A percentile compares a stretch with the other conserved stretches of the same genome.
Evolutionary conservation across 2,113 vertebrate species (phyloP).

Genomic region (Eolophus roseicapilla): DNA sequence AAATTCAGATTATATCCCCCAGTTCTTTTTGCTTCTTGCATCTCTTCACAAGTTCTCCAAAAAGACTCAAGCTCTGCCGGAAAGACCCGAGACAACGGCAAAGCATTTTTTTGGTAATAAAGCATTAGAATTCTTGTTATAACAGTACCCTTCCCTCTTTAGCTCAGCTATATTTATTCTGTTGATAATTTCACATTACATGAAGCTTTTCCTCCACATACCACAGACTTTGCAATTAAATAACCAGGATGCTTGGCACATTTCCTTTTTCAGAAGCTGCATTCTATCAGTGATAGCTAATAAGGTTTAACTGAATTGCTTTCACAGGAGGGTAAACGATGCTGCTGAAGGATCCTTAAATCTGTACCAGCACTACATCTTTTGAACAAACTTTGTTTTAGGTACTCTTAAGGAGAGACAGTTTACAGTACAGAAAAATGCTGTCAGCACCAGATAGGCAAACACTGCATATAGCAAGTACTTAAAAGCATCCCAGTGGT

Average conservation of each 20-base stretch:
- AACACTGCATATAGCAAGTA: background rate
- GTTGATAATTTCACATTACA: background rate
- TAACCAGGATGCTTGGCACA: background rate
- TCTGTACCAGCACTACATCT: background rate
- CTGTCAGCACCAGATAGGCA: background rate
- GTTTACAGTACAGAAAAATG: background rate
- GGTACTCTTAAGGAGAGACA: background rate
- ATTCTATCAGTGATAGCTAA: background rate
- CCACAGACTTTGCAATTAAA: background rate
- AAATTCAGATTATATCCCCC: background rate
- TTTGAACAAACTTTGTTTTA: background rate
- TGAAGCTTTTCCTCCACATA: background rate
- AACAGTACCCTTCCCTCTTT: background rate
- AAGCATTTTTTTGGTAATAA: background rate
- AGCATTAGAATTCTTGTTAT: background rate
- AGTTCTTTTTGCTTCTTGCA: background rate
- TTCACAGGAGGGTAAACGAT: background rate
- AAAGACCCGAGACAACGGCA: background rate
- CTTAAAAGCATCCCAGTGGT: background rate
- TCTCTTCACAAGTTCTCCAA: background rate
- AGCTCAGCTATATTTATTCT: background rate
- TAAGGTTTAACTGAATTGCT: background rate
- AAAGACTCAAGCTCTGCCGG: background rate
- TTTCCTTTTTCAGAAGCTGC: background rate
- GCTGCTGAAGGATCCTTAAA: background rate